Evolutionary conservation across 2,797 vertebrate genomes (phyloP), one percentile per base, ranked within the genome.

Genomic region (Mormyrus hasselquistii): DNA sequence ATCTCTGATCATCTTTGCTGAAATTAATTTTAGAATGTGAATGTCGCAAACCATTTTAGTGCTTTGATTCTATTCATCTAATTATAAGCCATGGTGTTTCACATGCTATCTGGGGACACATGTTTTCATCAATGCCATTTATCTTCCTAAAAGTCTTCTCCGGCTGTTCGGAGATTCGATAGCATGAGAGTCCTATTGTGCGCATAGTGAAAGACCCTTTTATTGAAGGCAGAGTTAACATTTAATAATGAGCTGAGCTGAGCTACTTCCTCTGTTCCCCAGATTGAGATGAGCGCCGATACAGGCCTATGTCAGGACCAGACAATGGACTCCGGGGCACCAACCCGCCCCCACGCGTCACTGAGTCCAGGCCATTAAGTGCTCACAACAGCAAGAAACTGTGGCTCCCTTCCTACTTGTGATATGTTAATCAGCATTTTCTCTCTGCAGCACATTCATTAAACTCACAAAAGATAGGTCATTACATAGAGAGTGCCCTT

Each of bases 341-440:
- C 25, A 52, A 59, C 38, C 87, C 49, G 9, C 62, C 82, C 89
- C 82, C 83, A 52, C 34, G 22, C 25, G 89, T 55, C 89, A 88
- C 55, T 47, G 65, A 89, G 41, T 85, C 83, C 34, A 25, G 25
- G 29, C 89, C 86, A 87, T 89, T 89, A 82, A 87, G 62, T 53
- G 57, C 69, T 88, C 89, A 88, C 83, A 47, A 50, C 50, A 87
- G 76, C 65, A 59, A 76, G 65, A 86, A 86, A 82, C 50, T 52
- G 44, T 87, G 88, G 79, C 53, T 57, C 85, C 69, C 91, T 92
- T 94, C 94, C 93, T 95, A 95, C 89, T 92, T 79, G 0, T 91
- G 92, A 90, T 96, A 95, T 95, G 93, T 94, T 95, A 95, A 95
- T 96, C 95, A 95, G 95, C 95, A 96, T 93, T 96, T 96, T 93